A percentile compares a stretch with the other conserved stretches of the same genome.
Conservation (phyloP, 2,113 vertebrate species). For the Callipepla californica region DNA sequence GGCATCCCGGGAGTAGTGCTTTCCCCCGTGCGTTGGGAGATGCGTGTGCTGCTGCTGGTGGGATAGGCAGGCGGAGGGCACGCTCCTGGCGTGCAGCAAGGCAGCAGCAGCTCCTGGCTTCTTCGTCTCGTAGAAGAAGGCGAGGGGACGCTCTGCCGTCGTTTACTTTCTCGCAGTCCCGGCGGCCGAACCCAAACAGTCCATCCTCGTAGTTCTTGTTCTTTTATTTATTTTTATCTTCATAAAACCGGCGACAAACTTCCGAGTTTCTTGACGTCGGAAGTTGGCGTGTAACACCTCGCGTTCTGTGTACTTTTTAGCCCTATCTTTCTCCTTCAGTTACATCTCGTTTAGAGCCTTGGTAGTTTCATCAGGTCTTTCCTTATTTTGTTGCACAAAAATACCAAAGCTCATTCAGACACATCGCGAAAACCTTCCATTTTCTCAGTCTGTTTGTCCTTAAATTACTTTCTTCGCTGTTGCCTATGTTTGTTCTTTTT, state of each 20-base stretch:
- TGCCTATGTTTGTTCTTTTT: neutral
- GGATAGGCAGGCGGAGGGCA: neutral
- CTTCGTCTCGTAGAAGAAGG: fast-evolving
- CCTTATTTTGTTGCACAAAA: neutral
- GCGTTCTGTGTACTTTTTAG: too few species aligned
- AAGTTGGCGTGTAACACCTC: neutral
- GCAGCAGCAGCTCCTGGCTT: neutral
- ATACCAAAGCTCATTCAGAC: neutral
- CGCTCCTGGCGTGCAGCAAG: neutral
- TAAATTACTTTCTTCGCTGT: neutral
- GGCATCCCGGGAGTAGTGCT: neutral
- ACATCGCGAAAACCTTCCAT: neutral
- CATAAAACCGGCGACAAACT: neutral
- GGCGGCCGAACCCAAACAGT: neutral
- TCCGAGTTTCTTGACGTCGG: neutral
- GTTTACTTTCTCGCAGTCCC: neutral
- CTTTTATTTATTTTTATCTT: neutral
- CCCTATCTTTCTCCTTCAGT: neutral
- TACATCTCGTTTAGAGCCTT: neutral
- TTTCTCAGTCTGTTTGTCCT: neutral
- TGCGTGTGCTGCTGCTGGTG: neutral
- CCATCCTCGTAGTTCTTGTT: fast-evolving
- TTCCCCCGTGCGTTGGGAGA: too few species aligned
- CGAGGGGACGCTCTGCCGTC: neutral
- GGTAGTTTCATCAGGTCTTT: neutral